These are phyloP conservation scores for Patiria pectinifera DNA, from an alignment of 53 echinoderm and acorn worm species.

Conservation along the genomic window DNA sequence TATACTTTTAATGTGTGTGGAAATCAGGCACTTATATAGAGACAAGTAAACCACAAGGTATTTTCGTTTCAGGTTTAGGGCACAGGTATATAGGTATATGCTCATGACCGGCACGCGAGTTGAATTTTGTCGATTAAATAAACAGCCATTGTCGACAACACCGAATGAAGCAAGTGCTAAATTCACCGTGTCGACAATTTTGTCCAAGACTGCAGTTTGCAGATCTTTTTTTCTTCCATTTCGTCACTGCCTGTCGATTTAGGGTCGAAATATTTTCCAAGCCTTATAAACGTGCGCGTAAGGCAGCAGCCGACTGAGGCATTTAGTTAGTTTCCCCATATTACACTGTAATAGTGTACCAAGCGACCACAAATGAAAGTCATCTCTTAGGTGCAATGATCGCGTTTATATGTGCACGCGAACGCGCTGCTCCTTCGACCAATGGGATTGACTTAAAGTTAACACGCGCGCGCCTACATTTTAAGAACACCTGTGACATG, in stretches of 20 bases:
- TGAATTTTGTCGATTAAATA: not conserved
- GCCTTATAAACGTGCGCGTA: not conserved
- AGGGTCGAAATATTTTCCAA: not conserved
- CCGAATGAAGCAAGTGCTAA: not conserved
- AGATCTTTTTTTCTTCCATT: not conserved
- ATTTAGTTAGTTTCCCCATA: too few species aligned
- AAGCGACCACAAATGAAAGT: too few species aligned
- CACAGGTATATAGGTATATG: not conserved
- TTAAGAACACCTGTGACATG: too few species aligned
- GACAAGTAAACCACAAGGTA: not conserved
- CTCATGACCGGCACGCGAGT: slow-evolving; percentile 1
- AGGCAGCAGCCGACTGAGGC: not conserved
- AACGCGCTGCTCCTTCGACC: not conserved
- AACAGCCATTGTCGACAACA: slow-evolving; percentile 38
- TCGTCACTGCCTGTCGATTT: not conserved
- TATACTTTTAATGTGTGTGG: not conserved
- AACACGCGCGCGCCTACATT: too few species aligned
- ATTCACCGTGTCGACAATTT: slow-evolving; percentile 38
- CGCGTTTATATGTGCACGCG: too few species aligned
- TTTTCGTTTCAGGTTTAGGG: not conserved
- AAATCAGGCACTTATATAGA: slow-evolving; percentile 19
- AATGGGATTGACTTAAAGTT: not conserved
- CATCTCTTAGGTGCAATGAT: too few species aligned
- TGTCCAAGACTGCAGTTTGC: slow-evolving; percentile 15
- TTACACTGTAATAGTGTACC: not conserved